phyloP scores from a whole-genome alignment of 2,888 invertebrate species.

The Sinelater perroti region DNA sequence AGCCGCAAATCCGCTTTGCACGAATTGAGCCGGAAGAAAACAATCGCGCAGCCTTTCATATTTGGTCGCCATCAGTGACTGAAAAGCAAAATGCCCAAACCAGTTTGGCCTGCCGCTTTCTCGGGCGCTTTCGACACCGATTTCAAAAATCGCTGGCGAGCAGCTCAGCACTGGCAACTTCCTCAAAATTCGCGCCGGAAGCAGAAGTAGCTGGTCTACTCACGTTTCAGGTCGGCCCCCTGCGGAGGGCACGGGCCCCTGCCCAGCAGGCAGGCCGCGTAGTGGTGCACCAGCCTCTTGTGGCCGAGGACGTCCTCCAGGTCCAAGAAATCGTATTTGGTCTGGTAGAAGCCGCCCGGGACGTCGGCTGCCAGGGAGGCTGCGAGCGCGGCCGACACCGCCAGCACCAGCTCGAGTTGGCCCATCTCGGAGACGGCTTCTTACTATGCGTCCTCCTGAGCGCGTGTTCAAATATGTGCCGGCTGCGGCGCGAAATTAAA shows the following conservation, averaged over 20 bases:
- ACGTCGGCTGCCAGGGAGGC: constrained; percentile 29
- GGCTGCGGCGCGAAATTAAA: not conserved
- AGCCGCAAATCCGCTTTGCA: too few species aligned
- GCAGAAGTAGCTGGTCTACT: constrained; percentile 58
- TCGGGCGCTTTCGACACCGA: too few species aligned
- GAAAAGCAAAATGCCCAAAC: too few species aligned
- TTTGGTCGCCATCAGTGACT: too few species aligned
- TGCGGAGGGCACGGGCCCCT: constrained; percentile 76
- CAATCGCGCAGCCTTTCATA: too few species aligned
- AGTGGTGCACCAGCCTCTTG: constrained; percentile 74
- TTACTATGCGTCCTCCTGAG: not conserved
- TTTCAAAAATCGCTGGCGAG: not conserved
- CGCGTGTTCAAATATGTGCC: not conserved
- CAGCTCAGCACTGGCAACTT: not conserved
- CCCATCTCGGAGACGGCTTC: constrained; percentile 19
- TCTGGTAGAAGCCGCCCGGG: constrained; percentile 58
- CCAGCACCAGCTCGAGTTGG: constrained; percentile 12
- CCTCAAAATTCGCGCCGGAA: not conserved
- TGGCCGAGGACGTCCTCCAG: constrained; percentile 74
- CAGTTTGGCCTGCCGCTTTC: too few species aligned
- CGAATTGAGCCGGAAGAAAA: too few species aligned
- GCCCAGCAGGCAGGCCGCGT: constrained; percentile 74
- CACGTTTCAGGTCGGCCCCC: constrained; percentile 76
- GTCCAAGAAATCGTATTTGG: constrained; percentile 75
- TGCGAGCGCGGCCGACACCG: not conserved